These are phyloP conservation scores for Stenodema calcarata DNA, from an alignment of 2,888 invertebrate genomes.

Conservation along the genomic window DNA sequence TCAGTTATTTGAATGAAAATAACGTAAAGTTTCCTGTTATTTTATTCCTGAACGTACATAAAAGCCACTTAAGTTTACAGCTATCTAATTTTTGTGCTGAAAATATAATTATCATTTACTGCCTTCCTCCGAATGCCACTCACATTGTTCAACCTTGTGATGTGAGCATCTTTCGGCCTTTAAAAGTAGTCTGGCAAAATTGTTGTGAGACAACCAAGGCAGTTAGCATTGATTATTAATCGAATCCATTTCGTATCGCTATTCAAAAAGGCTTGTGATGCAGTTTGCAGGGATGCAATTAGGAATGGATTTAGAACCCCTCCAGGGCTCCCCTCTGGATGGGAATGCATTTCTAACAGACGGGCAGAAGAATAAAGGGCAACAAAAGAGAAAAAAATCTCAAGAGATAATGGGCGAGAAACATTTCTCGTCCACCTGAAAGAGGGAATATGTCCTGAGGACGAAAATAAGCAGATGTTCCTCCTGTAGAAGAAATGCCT, in stretches of 20 bases:
- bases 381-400: neutral
- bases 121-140: constrained; percentile 24
- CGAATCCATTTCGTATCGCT: constrained; percentile 57
- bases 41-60: neutral
- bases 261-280: constrained; percentile 56
- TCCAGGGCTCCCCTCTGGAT: neutral
- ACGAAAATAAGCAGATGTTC: neutral
- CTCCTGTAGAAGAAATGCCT: constrained; percentile 1
- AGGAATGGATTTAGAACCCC: neutral
- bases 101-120: neutral
- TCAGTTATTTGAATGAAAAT: neutral
- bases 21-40: neutral
- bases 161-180: neutral
- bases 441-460: constrained; percentile 17
- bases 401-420: neutral
- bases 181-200: neutral
- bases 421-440: neutral
- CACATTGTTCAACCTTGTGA: neutral
- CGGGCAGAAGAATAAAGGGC: neutral
- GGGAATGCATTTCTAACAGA: neutral
- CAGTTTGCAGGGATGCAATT: neutral
- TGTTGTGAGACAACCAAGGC: constrained; percentile 15
- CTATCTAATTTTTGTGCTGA: constrained; percentile 8
- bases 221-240: constrained; percentile 10
- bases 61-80: constrained; percentile 12